Percentiles rank a stretch among this genome's conserved stretches.
Conservation (phyloP, 2,797 vertebrate species). For the Selene dorsalis region DNA sequence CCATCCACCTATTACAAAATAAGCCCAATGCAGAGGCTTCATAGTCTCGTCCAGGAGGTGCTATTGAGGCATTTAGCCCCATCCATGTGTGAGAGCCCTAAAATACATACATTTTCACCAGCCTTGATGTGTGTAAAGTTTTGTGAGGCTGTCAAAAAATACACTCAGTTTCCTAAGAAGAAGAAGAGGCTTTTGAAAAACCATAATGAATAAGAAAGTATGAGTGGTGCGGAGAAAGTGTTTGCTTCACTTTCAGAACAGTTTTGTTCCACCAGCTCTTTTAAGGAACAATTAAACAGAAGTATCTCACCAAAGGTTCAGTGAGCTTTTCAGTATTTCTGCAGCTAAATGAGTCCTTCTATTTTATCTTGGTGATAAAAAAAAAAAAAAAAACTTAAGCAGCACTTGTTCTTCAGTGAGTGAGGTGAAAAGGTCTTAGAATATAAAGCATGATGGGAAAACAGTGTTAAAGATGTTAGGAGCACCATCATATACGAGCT, state of each 20-base stretch:
- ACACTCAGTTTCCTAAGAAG: no score
- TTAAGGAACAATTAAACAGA: not conserved
- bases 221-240: not conserved
- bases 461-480: constrained; percentile 5
- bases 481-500: no score
- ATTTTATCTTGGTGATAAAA: not conserved
- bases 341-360: not conserved
- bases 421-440: not conserved
- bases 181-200: no score
- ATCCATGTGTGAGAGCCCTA: no score
- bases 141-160: no score
- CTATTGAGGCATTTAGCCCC: no score
- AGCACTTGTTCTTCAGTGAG: not conserved
- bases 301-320: not conserved
- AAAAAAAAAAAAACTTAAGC: not conserved
- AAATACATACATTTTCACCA: no score
- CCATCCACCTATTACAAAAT: no score
- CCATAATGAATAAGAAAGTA: not conserved
- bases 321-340: no score
- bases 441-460: constrained; percentile 21
- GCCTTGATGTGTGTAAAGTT: no score
- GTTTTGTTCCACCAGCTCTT: constrained; percentile 20
- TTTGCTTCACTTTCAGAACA: not conserved
- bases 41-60: no score
- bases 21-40: no score